Conservation (phyloP, 2,113 vertebrate species). For the Chiloscyllium plagiosum region DNA sequence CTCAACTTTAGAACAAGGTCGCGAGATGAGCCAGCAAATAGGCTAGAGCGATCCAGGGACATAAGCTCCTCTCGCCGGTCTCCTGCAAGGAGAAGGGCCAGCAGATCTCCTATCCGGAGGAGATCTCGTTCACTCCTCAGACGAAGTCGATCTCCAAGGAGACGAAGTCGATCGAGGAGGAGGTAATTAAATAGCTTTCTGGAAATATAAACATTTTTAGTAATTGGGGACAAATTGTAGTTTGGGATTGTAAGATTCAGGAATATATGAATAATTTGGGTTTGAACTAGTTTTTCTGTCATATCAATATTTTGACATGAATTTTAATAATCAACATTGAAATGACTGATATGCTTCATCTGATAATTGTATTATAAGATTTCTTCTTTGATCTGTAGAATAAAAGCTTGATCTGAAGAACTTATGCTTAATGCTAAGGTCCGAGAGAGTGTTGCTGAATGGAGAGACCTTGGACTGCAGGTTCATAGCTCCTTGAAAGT, state of each 20-base stretch:
- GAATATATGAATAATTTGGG: background rate
- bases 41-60: conserved; percentile 66
- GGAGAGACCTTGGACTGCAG: too few species aligned
- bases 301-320: background rate
- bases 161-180: conserved; percentile 77
- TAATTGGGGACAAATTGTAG: background rate
- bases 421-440: too few species aligned
- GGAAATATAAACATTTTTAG: background rate
- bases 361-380: background rate
- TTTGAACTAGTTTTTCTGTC: background rate
- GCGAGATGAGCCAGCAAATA: conserved; percentile 64
- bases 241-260: background rate
- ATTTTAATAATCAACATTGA: background rate
- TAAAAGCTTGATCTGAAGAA: background rate
- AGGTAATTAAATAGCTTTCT: conserved; percentile 59
- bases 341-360: background rate
- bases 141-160: conserved; percentile 71
- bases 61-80: conserved; percentile 63
- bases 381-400: background rate
- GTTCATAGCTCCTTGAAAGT: too few species aligned
- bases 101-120: conserved; percentile 69
- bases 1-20: conserved; percentile 57
- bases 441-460: too few species aligned
- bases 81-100: conserved; percentile 59
- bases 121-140: conserved; percentile 71